A percentile compares a stretch with the other conserved stretches of the same genome.
These are phyloP conservation scores for Scaeva pyrastri DNA, from an alignment of 2,888 invertebrate genomes.

Conservation along the genomic window DNA sequence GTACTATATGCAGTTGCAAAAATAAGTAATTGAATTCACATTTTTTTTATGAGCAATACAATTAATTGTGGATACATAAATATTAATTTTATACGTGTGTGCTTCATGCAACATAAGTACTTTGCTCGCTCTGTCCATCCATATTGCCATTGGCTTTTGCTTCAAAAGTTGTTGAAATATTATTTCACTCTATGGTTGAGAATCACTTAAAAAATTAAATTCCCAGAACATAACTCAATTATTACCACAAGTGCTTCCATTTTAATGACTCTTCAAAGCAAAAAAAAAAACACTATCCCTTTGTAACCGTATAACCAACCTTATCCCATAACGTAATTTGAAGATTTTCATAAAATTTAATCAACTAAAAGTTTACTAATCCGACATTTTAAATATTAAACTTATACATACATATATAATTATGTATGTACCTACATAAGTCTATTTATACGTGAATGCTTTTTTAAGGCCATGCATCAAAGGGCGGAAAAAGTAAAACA, in stretches of 20 bases:
- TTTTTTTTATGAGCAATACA: too few species aligned
- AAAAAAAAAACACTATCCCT: not conserved
- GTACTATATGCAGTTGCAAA: too few species aligned
- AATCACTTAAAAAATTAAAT: not conserved
- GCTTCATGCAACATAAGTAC: too few species aligned
- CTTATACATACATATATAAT: too few species aligned
- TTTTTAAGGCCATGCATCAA: not conserved
- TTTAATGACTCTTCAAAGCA: not conserved
- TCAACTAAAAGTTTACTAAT: slow-evolving; percentile 3
- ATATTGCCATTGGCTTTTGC: too few species aligned
- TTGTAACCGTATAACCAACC: not conserved
- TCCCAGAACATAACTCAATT: not conserved
- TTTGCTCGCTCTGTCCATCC: too few species aligned
- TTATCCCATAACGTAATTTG: not conserved
- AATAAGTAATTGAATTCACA: too few species aligned
- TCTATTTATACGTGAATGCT: too few species aligned
- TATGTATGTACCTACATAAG: too few species aligned
- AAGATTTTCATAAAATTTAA: slow-evolving; percentile 11
- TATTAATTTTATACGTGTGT: too few species aligned
- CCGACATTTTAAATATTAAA: slow-evolving; percentile 2
- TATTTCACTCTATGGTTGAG: not conserved
- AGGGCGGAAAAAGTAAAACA: not conserved
- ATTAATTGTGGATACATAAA: too few species aligned
- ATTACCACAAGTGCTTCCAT: not conserved
- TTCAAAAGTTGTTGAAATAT: too few species aligned